These are phyloP conservation scores for Drosophila pruinosa DNA, from an alignment of 1,140 invertebrate genomes.

Conservation along the genomic window DNA sequence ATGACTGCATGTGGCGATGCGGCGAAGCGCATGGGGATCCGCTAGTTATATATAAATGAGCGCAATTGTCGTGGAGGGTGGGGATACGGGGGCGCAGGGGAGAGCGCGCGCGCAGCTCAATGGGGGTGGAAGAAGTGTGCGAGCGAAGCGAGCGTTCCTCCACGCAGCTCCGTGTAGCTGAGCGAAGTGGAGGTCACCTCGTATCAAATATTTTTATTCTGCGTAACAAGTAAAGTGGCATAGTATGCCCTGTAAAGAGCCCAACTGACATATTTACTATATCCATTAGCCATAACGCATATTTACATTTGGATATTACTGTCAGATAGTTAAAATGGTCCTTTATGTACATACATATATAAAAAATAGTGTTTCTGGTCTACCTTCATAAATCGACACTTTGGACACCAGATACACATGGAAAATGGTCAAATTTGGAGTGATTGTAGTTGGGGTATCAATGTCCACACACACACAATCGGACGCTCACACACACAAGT, in stretches of 20 bases:
- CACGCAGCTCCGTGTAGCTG: no score
- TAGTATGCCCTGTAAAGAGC: no score
- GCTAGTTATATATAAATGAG: no score
- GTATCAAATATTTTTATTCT: conserved; percentile 17
- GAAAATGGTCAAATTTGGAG: conserved; percentile 5
- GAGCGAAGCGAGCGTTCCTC: no score
- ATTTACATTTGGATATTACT: conserved; percentile 38
- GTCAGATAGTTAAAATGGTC: neutral
- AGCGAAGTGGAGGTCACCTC: no score
- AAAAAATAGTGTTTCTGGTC: no score
- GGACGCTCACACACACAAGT: neutral
- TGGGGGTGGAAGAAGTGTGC: no score
- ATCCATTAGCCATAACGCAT: conserved; percentile 61
- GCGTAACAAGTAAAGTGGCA: conserved; percentile 11
- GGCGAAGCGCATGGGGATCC: no score
- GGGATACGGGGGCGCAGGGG: no score
- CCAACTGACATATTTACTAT: conserved; percentile 48
- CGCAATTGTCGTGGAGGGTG: no score
- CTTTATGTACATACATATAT: neutral
- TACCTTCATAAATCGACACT: conserved; percentile 46
- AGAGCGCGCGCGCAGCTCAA: no score
- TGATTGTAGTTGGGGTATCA: neutral
- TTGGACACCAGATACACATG: conserved; percentile 6
- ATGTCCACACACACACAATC: conserved; percentile 2
- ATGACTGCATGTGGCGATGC: no score